These are phyloP conservation scores for Heliconius hermathena DNA, from an alignment of 1,140 invertebrate genomes.

Conservation along the genomic window DNA sequence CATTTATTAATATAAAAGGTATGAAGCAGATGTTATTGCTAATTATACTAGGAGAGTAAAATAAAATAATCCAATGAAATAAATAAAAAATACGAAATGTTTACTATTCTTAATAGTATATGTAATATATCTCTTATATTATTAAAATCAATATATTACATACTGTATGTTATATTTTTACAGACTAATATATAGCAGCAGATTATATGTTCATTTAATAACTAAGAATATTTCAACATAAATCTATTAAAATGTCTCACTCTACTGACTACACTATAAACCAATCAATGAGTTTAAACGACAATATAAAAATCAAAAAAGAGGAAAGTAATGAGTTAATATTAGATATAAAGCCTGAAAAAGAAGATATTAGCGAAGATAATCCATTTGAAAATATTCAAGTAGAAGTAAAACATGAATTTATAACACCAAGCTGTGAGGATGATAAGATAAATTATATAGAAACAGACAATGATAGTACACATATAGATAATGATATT, in stretches of 20 bases:
- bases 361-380: constrained; percentile 32
- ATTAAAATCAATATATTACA: not conserved
- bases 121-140: too few species aligned
- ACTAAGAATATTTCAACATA: not conserved
- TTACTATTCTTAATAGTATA: too few species aligned
- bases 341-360: constrained; percentile 35
- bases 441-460: constrained; percentile 28
- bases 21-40: not conserved
- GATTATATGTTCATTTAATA: not conserved
- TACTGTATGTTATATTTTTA: not conserved
- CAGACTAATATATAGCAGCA: not conserved
- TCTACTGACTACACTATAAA: not conserved
- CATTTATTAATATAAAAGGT: not conserved
- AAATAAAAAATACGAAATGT: not conserved
- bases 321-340: constrained; percentile 30
- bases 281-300: not conserved
- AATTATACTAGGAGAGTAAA: not conserved
- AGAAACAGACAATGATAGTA: constrained; percentile 15
- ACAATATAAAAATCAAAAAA: constrained; percentile 28
- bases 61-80: not conserved
- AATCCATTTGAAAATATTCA: constrained; percentile 56
- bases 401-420: constrained; percentile 58
- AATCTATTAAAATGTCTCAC: constrained; percentile 2
- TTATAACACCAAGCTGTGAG: constrained; percentile 29
- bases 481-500: constrained; percentile 41